phyloP scores from a whole-genome alignment of 2,888 invertebrate genomes.

The Adela reaumurella region DNA sequence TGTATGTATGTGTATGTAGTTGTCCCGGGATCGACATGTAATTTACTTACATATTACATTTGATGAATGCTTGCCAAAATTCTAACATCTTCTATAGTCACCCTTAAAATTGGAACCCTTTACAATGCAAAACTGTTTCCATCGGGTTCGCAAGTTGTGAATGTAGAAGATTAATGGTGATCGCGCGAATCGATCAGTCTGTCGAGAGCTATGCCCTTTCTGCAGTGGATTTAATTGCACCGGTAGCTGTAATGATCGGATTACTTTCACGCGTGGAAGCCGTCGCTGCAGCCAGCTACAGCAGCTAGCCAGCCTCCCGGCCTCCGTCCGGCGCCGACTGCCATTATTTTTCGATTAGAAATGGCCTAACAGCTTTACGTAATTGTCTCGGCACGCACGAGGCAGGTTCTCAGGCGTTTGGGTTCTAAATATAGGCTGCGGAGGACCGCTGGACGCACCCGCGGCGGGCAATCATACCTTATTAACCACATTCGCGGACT shows the following conservation, averaged over 20 bases:
- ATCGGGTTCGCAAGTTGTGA: no score
- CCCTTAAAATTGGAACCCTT: no score
- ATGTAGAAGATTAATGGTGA: no score
- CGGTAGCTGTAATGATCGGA: neutral
- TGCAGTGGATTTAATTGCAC: neutral
- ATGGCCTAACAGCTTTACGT: conserved; percentile 57
- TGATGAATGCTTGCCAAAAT: no score
- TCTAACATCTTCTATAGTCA: no score
- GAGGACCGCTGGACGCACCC: conserved; percentile 18
- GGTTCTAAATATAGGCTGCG: conserved; percentile 50
- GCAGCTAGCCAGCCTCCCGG: no score
- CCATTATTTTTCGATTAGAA: conserved; percentile 59
- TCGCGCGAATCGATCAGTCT: neutral
- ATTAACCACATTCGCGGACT: conserved; percentile 25
- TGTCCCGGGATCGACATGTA: no score
- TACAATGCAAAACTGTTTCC: no score
- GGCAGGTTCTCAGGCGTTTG: conserved; percentile 48
- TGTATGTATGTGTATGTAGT: no score
- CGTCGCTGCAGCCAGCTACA: no score
- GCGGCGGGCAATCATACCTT: conserved; percentile 47
- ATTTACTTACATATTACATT: no score
- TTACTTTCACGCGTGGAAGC: neutral
- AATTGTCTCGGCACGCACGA: conserved; percentile 52
- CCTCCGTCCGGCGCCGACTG: conserved; percentile 21
- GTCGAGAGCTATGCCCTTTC: neutral